phyloP scores from a whole-genome alignment of 2,113 vertebrate species.

The Sorex araneus region DNA sequence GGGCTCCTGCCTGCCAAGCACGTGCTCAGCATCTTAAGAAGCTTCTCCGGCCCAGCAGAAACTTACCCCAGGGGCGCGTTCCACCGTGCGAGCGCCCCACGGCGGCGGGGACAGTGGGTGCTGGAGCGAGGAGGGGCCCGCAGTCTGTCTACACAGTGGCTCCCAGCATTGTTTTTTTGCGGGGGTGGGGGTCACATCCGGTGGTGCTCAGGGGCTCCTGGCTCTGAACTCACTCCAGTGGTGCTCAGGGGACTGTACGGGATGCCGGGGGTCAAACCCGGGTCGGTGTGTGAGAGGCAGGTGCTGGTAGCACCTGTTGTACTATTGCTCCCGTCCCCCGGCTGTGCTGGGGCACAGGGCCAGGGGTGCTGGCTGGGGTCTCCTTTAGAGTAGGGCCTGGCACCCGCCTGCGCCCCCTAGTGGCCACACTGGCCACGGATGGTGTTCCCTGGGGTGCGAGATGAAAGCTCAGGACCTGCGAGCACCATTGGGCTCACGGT shows the following conservation, averaged over 20 bases:
- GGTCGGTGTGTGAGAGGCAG: no score
- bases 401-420: background rate
- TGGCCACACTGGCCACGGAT: background rate
- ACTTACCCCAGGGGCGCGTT: background rate
- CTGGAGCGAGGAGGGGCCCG: background rate
- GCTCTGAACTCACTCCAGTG: no score
- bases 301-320: no score
- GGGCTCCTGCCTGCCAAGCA: no score
- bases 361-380: no score
- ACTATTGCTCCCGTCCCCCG: no score
- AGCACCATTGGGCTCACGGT: accelerated
- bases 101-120: background rate
- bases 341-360: no score
- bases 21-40: no score
- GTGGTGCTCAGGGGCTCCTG: no score
- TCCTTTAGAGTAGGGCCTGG: background rate
- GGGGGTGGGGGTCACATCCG: no score
- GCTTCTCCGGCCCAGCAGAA: background rate
- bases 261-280: no score
- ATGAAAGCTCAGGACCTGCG: background rate
- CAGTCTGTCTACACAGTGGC: background rate
- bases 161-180: background rate
- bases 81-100: background rate
- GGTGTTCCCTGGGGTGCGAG: background rate
- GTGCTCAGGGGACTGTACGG: no score